Conservation (phyloP, 2,113 vertebrate genomes). For the Cebus imitator region DNA sequence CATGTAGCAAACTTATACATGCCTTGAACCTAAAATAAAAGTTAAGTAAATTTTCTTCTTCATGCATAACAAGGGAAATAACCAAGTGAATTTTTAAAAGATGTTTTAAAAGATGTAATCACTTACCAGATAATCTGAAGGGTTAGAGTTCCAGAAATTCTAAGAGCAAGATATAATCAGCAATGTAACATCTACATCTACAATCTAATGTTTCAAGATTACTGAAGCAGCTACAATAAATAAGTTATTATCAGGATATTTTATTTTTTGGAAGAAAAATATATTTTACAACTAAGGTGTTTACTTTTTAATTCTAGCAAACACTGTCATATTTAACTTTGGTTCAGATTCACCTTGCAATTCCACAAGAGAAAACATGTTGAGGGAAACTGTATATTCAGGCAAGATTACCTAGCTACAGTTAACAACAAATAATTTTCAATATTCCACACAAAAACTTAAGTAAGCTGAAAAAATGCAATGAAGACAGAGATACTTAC, state of each 20-base stretch:
- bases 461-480: neutral
- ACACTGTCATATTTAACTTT: neutral
- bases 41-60: neutral
- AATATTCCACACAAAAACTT: neutral
- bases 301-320: neutral
- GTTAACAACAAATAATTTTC: neutral
- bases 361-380: neutral
- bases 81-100: neutral
- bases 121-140: neutral
- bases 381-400: neutral
- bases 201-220: neutral
- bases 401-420: neutral
- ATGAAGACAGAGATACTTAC: neutral
- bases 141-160: neutral
- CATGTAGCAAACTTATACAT: no score
- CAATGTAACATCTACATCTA: neutral
- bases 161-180: neutral
- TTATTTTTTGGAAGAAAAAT: neutral
- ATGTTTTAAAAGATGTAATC: neutral
- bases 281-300: neutral
- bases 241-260: neutral
- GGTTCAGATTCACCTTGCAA: neutral
- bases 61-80: neutral
- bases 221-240: neutral
- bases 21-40: no score